These are phyloP conservation scores for Alouatta palliata DNA, from an alignment of 2,113 vertebrate species.

Conservation along the genomic window DNA sequence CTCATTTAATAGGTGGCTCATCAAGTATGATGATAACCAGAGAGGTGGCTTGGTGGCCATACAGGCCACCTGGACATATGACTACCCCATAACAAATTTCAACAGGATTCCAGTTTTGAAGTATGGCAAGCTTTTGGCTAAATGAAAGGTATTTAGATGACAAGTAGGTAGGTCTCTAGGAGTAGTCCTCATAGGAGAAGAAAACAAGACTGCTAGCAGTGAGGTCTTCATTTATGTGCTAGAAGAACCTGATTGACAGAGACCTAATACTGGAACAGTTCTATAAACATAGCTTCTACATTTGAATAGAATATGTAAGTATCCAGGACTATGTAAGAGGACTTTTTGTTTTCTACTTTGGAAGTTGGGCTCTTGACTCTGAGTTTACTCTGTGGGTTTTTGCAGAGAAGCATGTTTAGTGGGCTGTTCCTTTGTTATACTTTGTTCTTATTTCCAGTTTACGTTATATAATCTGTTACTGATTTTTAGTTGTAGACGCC, in stretches of 20 bases:
- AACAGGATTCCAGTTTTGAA: slow-evolving; percentile 34
- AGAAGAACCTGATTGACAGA: background rate
- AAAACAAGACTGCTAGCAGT: background rate
- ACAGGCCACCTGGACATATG: background rate
- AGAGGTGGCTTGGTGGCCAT: background rate
- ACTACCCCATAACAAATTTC: background rate
- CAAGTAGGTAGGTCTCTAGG: background rate
- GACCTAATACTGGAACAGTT: slow-evolving; percentile 6
- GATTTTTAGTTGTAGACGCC: background rate
- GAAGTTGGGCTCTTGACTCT: slow-evolving; percentile 33
- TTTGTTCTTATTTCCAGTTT: slow-evolving; percentile 32
- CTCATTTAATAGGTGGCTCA: background rate
- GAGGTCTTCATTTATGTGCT: background rate
- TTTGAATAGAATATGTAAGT: slow-evolving; percentile 30
- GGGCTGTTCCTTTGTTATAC: slow-evolving; percentile 40
- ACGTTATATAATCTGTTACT: slow-evolving; percentile 31
- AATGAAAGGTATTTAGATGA: slow-evolving; percentile 13
- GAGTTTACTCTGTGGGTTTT: background rate
- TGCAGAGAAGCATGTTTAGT: background rate
- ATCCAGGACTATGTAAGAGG: background rate
- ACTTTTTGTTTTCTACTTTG: background rate
- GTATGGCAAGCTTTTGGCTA: slow-evolving; percentile 1
- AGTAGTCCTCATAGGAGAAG: background rate
- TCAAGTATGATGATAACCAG: background rate
- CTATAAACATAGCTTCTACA: background rate